These are phyloP conservation scores for Saccostrea echinata DNA, from an alignment of 1,140 invertebrate species.

Conservation along the genomic window DNA sequence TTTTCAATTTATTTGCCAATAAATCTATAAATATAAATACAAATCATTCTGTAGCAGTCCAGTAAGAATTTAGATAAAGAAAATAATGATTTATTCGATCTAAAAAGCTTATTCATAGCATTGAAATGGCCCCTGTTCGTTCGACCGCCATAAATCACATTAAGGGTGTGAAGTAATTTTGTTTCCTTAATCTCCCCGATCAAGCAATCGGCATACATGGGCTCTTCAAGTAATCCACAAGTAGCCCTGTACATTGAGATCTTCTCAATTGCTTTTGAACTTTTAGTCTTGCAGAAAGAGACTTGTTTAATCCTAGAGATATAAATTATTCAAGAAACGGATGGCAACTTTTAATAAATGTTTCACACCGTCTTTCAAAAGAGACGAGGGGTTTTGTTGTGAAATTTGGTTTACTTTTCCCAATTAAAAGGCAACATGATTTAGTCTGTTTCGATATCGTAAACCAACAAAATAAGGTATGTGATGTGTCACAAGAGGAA, in stretches of 20 bases:
- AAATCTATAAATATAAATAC: slow-evolving; percentile 34
- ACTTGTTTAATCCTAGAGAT: slow-evolving; percentile 28
- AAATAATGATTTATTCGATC: slow-evolving; percentile 33
- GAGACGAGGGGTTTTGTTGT: slow-evolving; percentile 31
- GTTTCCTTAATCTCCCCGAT: slow-evolving; percentile 28
- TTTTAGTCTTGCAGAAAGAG: slow-evolving; percentile 19
- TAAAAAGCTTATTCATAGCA: slow-evolving; percentile 32
- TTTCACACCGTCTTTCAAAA: slow-evolving; percentile 29
- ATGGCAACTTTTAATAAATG: slow-evolving; percentile 39
- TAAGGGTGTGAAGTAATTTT: slow-evolving; percentile 37
- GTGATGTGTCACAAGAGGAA: not conserved
- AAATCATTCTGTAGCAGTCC: slow-evolving; percentile 5
- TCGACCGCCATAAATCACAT: slow-evolving; percentile 18
- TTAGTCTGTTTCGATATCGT: slow-evolving; percentile 20
- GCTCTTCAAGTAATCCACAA: slow-evolving; percentile 30
- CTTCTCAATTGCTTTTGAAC: slow-evolving; percentile 36
- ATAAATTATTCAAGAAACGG: slow-evolving; percentile 31
- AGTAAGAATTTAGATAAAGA: slow-evolving; percentile 32
- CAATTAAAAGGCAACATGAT: slow-evolving; percentile 37
- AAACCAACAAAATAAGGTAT: slow-evolving; percentile 6
- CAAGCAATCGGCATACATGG: slow-evolving; percentile 29
- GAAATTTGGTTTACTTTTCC: slow-evolving; percentile 26
- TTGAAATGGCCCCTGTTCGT: slow-evolving; percentile 33
- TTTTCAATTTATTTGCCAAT: slow-evolving; percentile 33
- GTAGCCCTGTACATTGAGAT: not conserved